These are phyloP conservation scores for Jordanella pulchra DNA, from an alignment of 2,797 vertebrate genomes.

Conservation along the genomic window DNA sequence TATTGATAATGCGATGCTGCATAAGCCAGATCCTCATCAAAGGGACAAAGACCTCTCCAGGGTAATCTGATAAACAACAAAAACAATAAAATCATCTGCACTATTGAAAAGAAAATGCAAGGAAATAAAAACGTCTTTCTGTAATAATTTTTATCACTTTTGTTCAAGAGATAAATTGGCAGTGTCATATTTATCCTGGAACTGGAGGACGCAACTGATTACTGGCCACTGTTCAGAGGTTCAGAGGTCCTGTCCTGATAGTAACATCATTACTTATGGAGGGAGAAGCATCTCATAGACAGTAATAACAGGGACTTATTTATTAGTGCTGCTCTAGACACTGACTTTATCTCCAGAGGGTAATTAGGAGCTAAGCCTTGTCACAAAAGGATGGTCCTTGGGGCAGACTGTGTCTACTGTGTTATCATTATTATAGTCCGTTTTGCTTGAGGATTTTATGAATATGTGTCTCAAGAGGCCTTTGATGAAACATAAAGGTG, in stretches of 20 bases:
- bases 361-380: slow-evolving; percentile 54
- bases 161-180: slow-evolving; percentile 28
- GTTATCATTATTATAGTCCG: slow-evolving; percentile 52
- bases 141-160: slow-evolving; percentile 10
- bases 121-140: neutral
- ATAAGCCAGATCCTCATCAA: neutral
- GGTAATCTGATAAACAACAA: neutral
- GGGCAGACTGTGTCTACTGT: slow-evolving; percentile 48
- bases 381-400: slow-evolving; percentile 34
- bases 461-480: slow-evolving; percentile 47
- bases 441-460: slow-evolving; percentile 49
- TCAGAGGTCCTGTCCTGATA: slow-evolving; percentile 32
- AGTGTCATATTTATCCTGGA: slow-evolving; percentile 41
- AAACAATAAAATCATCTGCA: neutral
- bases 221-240: slow-evolving; percentile 43
- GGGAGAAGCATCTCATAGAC: slow-evolving; percentile 56
- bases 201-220: slow-evolving; percentile 33
- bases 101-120: slow-evolving; percentile 3
- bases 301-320: slow-evolving; percentile 46
- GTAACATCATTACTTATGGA: slow-evolving; percentile 58
- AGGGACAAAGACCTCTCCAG: neutral
- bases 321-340: slow-evolving; percentile 52
- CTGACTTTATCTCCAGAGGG: slow-evolving; percentile 59
- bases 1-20: slow-evolving; percentile 1
- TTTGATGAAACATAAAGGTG: slow-evolving; percentile 38